These are phyloP conservation scores for Linnaemya vulpina DNA, from an alignment of 2,888 invertebrate genomes.

Conservation along the genomic window DNA sequence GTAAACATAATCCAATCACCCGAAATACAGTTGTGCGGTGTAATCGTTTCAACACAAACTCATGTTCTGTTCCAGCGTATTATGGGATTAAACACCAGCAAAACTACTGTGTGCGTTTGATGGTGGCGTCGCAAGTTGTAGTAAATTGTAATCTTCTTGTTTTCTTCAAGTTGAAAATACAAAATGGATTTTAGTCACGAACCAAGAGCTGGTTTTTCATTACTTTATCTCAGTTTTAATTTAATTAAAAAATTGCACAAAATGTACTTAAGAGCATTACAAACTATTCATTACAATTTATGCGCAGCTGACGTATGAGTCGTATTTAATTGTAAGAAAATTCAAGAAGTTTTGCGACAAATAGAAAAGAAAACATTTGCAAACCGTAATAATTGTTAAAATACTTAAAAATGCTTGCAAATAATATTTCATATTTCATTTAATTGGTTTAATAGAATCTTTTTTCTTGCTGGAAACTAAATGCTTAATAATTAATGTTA, in stretches of 20 bases:
- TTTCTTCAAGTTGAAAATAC: conserved; percentile 56
- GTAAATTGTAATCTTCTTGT: conserved; percentile 65
- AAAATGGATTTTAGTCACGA: conserved; percentile 71
- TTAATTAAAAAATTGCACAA: conserved; percentile 67
- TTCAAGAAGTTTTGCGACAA: conserved; percentile 14
- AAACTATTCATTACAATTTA: conserved; percentile 64
- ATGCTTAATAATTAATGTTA: neutral
- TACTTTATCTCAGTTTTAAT: conserved; percentile 66
- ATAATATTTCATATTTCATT: neutral
- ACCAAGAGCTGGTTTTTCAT: conserved; percentile 63
- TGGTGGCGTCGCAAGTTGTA: conserved; percentile 43
- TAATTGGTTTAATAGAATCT: conserved; percentile 33
- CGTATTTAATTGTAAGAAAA: conserved; percentile 52
- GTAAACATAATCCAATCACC: too few species aligned
- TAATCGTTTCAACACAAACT: too few species aligned
- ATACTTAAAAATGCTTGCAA: neutral
- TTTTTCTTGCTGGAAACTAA: neutral
- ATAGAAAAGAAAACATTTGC: neutral
- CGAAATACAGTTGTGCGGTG: too few species aligned
- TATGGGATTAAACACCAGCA: neutral
- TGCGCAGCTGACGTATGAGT: conserved; percentile 64
- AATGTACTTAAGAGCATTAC: conserved; percentile 67
- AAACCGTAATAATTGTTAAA: conserved; percentile 12
- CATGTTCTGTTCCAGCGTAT: too few species aligned
- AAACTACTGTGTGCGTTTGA: conserved; percentile 7